A percentile compares a stretch with the other conserved stretches of the same genome.
phyloP scores from a whole-genome alignment of 2,797 vertebrate species.

The Micrastur ruficollis region DNA sequence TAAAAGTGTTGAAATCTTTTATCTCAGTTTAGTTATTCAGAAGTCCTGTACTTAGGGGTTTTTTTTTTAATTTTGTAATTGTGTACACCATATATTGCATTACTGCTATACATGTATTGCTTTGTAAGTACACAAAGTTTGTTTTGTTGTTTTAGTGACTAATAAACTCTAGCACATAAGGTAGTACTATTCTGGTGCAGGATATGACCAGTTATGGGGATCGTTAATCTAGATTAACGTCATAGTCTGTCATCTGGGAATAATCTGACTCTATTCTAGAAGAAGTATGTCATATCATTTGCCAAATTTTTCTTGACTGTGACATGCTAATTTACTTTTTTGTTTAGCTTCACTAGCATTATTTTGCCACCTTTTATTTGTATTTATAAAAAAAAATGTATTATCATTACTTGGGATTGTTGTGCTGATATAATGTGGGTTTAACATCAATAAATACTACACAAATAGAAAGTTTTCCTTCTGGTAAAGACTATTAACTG shows the following conservation, averaged over 20 bases:
- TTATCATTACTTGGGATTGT: conserved; percentile 78
- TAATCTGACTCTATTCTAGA: conserved; percentile 46
- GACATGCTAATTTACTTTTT: conserved; percentile 75
- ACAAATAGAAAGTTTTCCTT: conserved; percentile 60
- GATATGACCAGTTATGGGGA: conserved; percentile 51
- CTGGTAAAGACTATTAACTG: conserved; percentile 53
- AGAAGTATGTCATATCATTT: conserved; percentile 64
- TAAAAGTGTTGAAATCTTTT: conserved; percentile 74
- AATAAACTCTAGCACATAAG: conserved; percentile 59
- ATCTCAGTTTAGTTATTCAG: conserved; percentile 77
- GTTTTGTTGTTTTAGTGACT: conserved; percentile 58
- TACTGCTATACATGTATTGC: conserved; percentile 75
- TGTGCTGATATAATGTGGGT: conserved; percentile 78
- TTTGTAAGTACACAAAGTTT: conserved; percentile 72
- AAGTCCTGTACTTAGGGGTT: conserved; percentile 64
- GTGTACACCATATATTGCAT: conserved; percentile 75
- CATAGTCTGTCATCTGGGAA: conserved; percentile 45
- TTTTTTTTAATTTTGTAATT: conserved; percentile 68
- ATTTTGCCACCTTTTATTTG: conserved; percentile 78
- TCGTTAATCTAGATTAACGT: conserved; percentile 42
- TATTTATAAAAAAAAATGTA: conserved; percentile 81
- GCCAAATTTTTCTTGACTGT: conserved; percentile 74
- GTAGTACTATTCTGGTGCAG: conserved; percentile 57
- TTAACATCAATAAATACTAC: conserved; percentile 82
- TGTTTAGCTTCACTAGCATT: conserved; percentile 78